phyloP scores from a whole-genome alignment of 1,140 invertebrate species.

The Melanaphis sacchari region DNA sequence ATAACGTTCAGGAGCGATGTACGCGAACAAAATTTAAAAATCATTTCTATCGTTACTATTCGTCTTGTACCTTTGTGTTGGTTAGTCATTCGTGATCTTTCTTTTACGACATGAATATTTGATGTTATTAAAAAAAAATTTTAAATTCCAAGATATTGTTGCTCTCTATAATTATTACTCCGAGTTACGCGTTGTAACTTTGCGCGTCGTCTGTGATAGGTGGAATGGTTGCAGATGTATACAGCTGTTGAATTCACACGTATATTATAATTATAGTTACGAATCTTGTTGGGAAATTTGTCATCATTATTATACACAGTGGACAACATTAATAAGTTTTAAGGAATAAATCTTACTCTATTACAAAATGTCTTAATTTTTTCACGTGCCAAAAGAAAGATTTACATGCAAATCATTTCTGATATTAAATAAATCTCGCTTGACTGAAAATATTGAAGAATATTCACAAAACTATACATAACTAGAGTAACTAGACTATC shows the following conservation, averaged over 20 bases:
- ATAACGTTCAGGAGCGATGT: neutral
- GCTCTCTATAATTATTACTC: neutral
- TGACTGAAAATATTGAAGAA: neutral
- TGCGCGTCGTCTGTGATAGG: fast-evolving
- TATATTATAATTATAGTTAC: neutral
- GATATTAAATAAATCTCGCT: neutral
- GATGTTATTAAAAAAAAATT: neutral
- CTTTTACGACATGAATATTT: neutral
- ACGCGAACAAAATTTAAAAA: neutral
- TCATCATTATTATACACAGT: neutral
- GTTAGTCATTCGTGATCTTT: neutral
- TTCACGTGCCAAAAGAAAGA: neutral
- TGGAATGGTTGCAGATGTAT: neutral
- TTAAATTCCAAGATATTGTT: neutral
- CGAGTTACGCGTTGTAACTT: too few species aligned
- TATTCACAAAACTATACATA: neutral
- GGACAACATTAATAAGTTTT: neutral
- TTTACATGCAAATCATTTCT: neutral
- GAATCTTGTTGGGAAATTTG: neutral
- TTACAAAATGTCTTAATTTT: neutral
- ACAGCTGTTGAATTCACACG: neutral
- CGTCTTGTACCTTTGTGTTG: neutral
- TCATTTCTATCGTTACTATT: neutral
- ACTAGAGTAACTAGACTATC: too few species aligned
- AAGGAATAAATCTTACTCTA: neutral